Evolutionary conservation across 2,888 invertebrate species (phyloP), one percentile per base, ranked within the genome.

Genomic region (Dendrolimus pini): DNA sequence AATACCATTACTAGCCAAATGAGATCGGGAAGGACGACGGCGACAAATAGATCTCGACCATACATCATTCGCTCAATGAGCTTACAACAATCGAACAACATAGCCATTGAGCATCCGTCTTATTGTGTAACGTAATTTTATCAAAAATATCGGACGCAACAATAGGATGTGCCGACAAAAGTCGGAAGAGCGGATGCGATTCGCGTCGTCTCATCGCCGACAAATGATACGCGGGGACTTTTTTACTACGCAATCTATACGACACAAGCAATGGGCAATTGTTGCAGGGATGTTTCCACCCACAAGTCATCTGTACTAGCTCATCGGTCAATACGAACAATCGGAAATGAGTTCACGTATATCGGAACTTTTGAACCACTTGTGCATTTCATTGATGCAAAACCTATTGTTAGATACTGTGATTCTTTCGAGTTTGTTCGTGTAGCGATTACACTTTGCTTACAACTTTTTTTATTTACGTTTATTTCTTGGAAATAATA

Each of bases 161-260:
- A 89, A 89, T 85, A 61, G 82, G 63, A 72, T 66, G 66, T 69
- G 73, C 82, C 85, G 86, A 88, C 88, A 88, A 88, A 86, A 85
- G 89, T 89, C 89, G 89, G 89, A 88, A 88, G 83, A 89, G 82
- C 90, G 90, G 89, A 90, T 89, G 83, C 83, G 72, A 89, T 90
- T 89, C 89, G 89, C 83, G 80, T 77, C 89, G 86, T 79, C 77
- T 82, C 75, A 78, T 74, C 75, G 79, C 80, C 85, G 83, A 82
- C 87, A 84, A 85, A 82, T 82, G 78, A 74, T 64, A 66, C 66
- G 71, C 70, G 72, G 72, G 65, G 68, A 69, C 47, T 47, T 75
- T 78, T 88, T 77, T 81, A 89, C 88, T 88, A 87, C 84, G 86
- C 87, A 85, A 86, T 77, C 66, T 65, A 66, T 67, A 71, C 66